These are phyloP conservation scores for Penaeus chinensis DNA, from an alignment of 1,140 invertebrate species.

Conservation along the genomic window DNA sequence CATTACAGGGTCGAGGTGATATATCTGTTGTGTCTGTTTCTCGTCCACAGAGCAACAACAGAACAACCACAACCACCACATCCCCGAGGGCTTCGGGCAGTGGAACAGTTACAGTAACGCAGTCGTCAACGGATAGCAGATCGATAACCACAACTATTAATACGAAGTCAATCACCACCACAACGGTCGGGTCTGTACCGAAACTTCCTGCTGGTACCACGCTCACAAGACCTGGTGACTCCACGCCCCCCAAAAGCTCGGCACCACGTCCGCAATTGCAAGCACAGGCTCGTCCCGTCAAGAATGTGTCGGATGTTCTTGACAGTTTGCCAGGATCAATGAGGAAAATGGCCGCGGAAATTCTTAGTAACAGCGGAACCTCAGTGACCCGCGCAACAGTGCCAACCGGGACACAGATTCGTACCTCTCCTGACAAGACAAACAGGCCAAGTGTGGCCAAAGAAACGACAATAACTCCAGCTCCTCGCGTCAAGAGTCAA, in stretches of 20 bases:
- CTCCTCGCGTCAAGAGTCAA: slow-evolving; percentile 37
- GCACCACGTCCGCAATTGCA: slow-evolving; percentile 38
- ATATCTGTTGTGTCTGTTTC: slow-evolving; percentile 52
- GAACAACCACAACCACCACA: not conserved
- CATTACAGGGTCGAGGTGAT: slow-evolving; percentile 31
- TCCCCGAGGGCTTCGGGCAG: no score
- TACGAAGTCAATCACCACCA: not conserved
- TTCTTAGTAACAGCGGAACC: slow-evolving; percentile 5
- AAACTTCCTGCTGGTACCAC: slow-evolving; percentile 52
- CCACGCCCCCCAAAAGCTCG: not conserved
- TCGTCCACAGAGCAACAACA: not conserved
- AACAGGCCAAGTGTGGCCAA: slow-evolving; percentile 32
- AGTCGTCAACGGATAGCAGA: no score
- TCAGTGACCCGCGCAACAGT: slow-evolving; percentile 1
- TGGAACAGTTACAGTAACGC: no score
- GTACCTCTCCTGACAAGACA: not conserved
- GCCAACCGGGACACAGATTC: not conserved
- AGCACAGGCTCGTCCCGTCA: slow-evolving; percentile 33
- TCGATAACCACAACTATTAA: no score
- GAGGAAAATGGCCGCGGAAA: slow-evolving; percentile 24
- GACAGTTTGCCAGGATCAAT: slow-evolving; percentile 20
- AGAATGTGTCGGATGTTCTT: not conserved
- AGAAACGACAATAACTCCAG: slow-evolving; percentile 50
- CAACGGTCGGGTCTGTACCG: slow-evolving; percentile 23
- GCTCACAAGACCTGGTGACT: slow-evolving; percentile 25